These are phyloP conservation scores for Rhabdomys dilectus DNA, from an alignment of 2,113 vertebrate species.

Conservation along the genomic window DNA sequence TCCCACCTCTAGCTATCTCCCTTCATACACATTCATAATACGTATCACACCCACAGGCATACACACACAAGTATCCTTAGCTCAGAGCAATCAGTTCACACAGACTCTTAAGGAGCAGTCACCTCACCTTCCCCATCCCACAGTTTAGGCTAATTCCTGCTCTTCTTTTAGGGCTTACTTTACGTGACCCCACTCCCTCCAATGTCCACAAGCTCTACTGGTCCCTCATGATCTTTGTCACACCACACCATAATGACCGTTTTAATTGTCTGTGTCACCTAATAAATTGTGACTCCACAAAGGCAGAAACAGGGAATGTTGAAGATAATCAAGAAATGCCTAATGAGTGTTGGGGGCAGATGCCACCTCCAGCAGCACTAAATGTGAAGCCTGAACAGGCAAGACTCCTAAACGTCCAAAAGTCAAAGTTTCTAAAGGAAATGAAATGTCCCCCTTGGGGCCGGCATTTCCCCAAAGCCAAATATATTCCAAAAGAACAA, in stretches of 20 bases:
- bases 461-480: constrained; percentile 41
- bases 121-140: background rate
- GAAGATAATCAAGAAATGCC: background rate
- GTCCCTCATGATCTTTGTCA: background rate
- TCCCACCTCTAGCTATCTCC: too few species aligned
- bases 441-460: background rate
- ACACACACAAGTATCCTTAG: background rate
- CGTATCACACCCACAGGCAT: background rate
- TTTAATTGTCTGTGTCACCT: background rate
- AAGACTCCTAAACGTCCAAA: constrained; percentile 19
- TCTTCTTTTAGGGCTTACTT: background rate
- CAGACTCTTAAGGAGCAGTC: background rate
- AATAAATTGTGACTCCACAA: background rate
- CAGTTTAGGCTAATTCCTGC: background rate
- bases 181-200: background rate
- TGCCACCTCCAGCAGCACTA: background rate
- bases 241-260: background rate
- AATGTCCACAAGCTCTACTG: background rate
- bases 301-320: background rate
- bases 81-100: background rate
- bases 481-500: constrained; percentile 45
- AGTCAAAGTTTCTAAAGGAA: constrained; percentile 37
- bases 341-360: background rate
- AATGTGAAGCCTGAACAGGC: background rate
- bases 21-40: background rate